phyloP scores from a whole-genome alignment of 2,888 invertebrate genomes.

The Rapana venosa region DNA sequence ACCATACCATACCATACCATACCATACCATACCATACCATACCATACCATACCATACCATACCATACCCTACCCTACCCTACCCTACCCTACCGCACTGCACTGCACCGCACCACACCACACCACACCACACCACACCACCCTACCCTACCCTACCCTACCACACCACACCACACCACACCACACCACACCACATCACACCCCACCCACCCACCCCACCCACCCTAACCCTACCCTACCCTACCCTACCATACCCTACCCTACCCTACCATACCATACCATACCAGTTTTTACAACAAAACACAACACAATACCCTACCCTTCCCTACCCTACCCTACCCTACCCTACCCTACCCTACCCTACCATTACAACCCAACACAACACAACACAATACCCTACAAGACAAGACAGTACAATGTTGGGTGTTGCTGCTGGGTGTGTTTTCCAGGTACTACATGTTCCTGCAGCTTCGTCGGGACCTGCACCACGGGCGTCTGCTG shows the following conservation, averaged over 20 bases:
- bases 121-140: background rate
- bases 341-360: background rate
- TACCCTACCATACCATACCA: background rate
- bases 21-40: too few species aligned
- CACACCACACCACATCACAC: too few species aligned
- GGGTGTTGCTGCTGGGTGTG: background rate
- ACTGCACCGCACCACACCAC: background rate
- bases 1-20: too few species aligned
- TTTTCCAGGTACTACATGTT: slow-evolving; percentile 89
- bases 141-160: too few species aligned
- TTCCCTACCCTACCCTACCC: too few species aligned
- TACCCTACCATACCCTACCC: background rate
- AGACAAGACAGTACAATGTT: background rate
- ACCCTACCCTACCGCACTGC: background rate
- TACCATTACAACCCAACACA: background rate
- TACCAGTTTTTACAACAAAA: background rate
- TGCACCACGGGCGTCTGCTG: slow-evolving; percentile 95
- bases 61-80: background rate
- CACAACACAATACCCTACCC: too few species aligned
- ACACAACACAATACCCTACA: background rate
- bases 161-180: too few species aligned
- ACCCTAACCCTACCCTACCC: background rate
- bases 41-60: background rate
- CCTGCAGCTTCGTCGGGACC: slow-evolving; percentile 94
- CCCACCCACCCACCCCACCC: too few species aligned